A percentile compares a stretch with the other conserved stretches of the same genome.
Conservation (phyloP, 2,888 invertebrate species). For the Tillus elongatus region DNA sequence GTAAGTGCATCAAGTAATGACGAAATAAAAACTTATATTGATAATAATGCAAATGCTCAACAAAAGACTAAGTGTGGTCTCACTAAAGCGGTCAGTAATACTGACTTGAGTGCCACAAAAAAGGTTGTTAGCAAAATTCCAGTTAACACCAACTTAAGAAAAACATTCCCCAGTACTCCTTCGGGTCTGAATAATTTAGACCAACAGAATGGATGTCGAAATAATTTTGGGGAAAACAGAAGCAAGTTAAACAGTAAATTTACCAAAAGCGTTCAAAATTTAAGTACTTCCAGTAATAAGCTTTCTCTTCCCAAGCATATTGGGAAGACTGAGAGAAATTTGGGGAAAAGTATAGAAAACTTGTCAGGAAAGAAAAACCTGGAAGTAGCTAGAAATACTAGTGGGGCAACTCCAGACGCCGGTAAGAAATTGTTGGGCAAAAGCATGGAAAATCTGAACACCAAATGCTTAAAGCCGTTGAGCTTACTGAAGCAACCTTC, state of each 20-base stretch:
- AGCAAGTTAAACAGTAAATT: constrained; percentile 9
- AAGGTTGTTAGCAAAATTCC: constrained; percentile 34
- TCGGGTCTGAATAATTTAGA: constrained; percentile 38
- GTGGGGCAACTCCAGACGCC: neutral
- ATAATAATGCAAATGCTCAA: neutral
- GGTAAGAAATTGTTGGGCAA: constrained; percentile 8
- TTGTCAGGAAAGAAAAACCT: neutral
- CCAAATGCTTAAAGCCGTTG: too few relatives aligned
- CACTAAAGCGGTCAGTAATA: constrained; percentile 31
- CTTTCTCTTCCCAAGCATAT: neutral
- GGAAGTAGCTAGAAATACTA: neutral
- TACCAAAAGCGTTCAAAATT: constrained; percentile 22
- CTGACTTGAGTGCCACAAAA: constrained; percentile 29
- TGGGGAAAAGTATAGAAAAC: constrained; percentile 17
- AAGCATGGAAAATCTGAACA: constrained; percentile 16
- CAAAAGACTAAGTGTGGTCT: constrained; percentile 12
- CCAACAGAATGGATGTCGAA: constrained; percentile 24
- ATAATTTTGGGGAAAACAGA: neutral
- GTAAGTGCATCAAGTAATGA: neutral
- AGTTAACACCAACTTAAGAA: constrained; percentile 32
- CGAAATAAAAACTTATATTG: too few relatives aligned
- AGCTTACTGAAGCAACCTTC: too few relatives aligned
- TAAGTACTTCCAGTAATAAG: too few relatives aligned
- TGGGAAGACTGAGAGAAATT: constrained; percentile 7
- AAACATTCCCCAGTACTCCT: constrained; percentile 39